Evolutionary conservation across 2,113 vertebrate species (phyloP), one percentile per base, ranked within the genome.

Genomic region (Psephotus haematonotus): DNA sequence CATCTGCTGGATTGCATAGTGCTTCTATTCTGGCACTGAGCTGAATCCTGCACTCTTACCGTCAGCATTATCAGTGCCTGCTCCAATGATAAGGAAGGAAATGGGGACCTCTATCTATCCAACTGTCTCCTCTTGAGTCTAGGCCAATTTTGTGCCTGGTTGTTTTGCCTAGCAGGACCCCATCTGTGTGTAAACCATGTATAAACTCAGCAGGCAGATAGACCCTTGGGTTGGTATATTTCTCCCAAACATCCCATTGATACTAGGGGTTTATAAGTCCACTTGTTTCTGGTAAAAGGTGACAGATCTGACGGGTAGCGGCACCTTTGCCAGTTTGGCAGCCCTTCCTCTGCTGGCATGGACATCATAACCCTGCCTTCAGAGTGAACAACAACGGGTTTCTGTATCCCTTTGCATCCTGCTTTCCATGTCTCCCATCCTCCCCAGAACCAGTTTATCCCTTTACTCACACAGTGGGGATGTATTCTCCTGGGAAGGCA

Each of bases 401-500:
- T 57, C 37, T 82, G 23, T 9, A 17, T 3, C 15, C 13, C 52
- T 71, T 44, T 23, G 2, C 24, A 37, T 9, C 12, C 60, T 16
- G 31, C 22, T 82, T 63, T 44, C 27, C 64, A 31, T 76, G 43
- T 6, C 47, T 72, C 63, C 62, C 23, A 11, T 28, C 41, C 17
- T 1, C 11, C 24, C 85, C 69, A 35, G 4, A 10, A 60, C 25
- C 6, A 28, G 4, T 39, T 87, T 7, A 57, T 52, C 10, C 6
- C 12, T 79, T 79, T 97, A 99, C 99, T 99, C 97, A 99, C 99
- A 99, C 99, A 18, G 99, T 99, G 86, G 99, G 99, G 95, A 99
- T 99, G 97, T 99, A 99, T 97, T 99, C 99, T 92, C 99, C 99
- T 0, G 99, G 99, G 97, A 99, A 99, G 93, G 99, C 99, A 95